Conservation (phyloP, 2,888 invertebrate genomes). For the Callyntrura guangdongensis region DNA sequence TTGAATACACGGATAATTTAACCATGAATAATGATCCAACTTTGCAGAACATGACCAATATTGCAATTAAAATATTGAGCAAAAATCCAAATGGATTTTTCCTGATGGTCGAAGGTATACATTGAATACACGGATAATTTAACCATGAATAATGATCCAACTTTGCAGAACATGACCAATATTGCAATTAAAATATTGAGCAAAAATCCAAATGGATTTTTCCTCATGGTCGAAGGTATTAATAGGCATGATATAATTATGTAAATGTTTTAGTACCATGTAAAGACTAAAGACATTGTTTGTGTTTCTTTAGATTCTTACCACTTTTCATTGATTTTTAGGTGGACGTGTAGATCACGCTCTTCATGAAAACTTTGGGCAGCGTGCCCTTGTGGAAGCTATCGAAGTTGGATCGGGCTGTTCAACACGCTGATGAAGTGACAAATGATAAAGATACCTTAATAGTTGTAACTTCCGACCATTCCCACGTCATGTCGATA, state of each 20-base stretch:
- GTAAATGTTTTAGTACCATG: no score
- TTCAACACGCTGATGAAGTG: slow-evolving; percentile 88
- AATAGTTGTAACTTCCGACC: slow-evolving; percentile 92
- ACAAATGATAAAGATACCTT: slow-evolving; percentile 90
- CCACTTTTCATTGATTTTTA: background rate
- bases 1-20: slow-evolving; percentile 75
- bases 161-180: slow-evolving; percentile 88
- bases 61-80: slow-evolving; percentile 91
- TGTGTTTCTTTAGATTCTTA: no score
- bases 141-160: slow-evolving; percentile 86
- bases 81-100: slow-evolving; percentile 90
- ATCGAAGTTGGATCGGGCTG: slow-evolving; percentile 89
- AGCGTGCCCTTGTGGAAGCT: slow-evolving; percentile 89
- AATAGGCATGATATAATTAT: no score
- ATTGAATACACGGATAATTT: slow-evolving; percentile 68
- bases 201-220: slow-evolving; percentile 90
- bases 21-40: slow-evolving; percentile 88
- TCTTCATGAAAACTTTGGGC: slow-evolving; percentile 89
- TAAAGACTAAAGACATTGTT: no score
- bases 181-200: slow-evolving; percentile 91
- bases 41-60: slow-evolving; percentile 92
- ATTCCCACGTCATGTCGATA: slow-evolving; percentile 89
- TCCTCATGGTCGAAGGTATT: slow-evolving; percentile 91
- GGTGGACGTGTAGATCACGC: slow-evolving; percentile 88
- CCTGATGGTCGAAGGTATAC: slow-evolving; percentile 90